phyloP scores from a whole-genome alignment of 1,140 invertebrate genomes.

The Sesamia nonagrioides region DNA sequence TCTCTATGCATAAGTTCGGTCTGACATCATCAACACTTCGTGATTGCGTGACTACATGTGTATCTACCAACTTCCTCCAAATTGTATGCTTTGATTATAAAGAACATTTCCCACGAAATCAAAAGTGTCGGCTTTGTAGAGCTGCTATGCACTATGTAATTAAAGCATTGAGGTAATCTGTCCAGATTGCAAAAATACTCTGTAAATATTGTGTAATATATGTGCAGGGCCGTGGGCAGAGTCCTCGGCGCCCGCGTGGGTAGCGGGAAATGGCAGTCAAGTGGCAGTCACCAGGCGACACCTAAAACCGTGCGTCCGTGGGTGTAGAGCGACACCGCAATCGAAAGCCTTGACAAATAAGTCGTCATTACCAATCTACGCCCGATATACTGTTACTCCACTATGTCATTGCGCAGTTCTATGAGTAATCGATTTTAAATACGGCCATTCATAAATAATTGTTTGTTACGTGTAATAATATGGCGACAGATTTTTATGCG shows the following conservation, averaged over 20 bases:
- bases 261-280: slow-evolving; percentile 60
- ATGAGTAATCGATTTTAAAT: slow-evolving; percentile 35
- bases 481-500: not conserved
- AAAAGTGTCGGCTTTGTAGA: not conserved
- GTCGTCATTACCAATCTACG: slow-evolving; percentile 56
- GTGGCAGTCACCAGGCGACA: slow-evolving; percentile 63
- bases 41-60: slow-evolving; percentile 25
- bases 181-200: slow-evolving; percentile 66
- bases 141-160: slow-evolving; percentile 9
- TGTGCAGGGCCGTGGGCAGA: slow-evolving; percentile 67
- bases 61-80: not conserved
- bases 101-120: slow-evolving; percentile 2
- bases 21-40: slow-evolving; percentile 36
- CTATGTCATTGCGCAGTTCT: slow-evolving; percentile 46
- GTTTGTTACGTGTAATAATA: not conserved
- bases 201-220: slow-evolving; percentile 69
- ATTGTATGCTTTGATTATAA: not conserved
- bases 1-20: slow-evolving; percentile 24
- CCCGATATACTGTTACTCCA: slow-evolving; percentile 61
- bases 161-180: slow-evolving; percentile 19
- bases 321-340: slow-evolving; percentile 65
- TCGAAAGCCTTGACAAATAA: slow-evolving; percentile 68
- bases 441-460: slow-evolving; percentile 30
- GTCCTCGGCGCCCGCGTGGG: slow-evolving; percentile 74
- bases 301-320: slow-evolving; percentile 65